These are phyloP conservation scores for Aleadryas rufinucha DNA, from an alignment of 2,113 vertebrate genomes.

Conservation along the genomic window DNA sequence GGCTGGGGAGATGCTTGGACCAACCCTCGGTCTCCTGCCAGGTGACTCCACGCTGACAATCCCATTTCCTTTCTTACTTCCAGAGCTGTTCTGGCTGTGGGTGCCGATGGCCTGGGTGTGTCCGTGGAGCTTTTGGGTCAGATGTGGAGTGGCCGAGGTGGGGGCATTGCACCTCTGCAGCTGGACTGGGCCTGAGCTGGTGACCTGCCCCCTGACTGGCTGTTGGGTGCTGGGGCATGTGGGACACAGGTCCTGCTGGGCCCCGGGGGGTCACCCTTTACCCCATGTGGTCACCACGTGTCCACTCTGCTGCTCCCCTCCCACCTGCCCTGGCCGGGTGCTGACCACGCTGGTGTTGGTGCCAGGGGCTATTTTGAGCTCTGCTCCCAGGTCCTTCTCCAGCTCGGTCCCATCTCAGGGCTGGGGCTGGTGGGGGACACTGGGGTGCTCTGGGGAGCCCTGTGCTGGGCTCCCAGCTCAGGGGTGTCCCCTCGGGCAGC, in stretches of 20 bases:
- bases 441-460: neutral
- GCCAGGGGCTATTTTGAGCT: neutral
- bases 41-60: rapidly evolving
- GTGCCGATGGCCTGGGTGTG: rapidly evolving
- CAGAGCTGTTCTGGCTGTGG: neutral
- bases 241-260: neutral
- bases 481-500: neutral
- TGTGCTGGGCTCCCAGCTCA: rapidly evolving
- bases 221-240: neutral
- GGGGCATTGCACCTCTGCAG: neutral
- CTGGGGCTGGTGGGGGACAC: neutral
- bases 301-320: neutral
- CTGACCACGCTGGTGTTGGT: neutral
- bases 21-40: rapidly evolving
- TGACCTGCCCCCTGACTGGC: rapidly evolving
- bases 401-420: neutral
- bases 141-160: rapidly evolving
- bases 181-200: too few species aligned
- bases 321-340: neutral
- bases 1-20: neutral
- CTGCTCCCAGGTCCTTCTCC: neutral
- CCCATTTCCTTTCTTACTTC: rapidly evolving
- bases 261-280: rapidly evolving
- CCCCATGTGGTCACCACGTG: neutral
- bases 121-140: neutral